Evolutionary conservation across 2,797 vertebrate genomes (phyloP).

Genomic region (Xiphorhynchus erythropygius): DNA sequence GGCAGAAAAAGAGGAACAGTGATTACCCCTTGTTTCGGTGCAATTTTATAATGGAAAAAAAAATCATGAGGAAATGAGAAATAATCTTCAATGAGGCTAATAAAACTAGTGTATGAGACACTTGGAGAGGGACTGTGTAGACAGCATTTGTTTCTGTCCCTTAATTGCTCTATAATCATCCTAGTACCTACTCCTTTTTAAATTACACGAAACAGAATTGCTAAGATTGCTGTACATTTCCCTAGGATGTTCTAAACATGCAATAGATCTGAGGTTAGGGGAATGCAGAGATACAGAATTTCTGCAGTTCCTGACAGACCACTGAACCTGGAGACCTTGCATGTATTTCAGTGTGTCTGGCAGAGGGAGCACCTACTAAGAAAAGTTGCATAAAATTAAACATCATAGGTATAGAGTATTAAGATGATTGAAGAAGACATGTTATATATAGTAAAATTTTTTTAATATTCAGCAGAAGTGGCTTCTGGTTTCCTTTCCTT

Average conservation of each 20-base stretch:
- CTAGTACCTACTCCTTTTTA: background rate
- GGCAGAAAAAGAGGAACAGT: background rate
- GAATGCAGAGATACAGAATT: background rate
- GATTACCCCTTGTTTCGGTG: background rate
- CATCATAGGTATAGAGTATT: background rate
- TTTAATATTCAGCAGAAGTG: background rate
- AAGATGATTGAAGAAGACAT: background rate
- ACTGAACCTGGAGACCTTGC: background rate
- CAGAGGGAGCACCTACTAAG: background rate
- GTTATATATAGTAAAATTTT: background rate
- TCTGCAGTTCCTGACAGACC: background rate
- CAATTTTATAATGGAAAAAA: background rate
- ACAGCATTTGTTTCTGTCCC: background rate
- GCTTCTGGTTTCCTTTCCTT: constrained; percentile 25
- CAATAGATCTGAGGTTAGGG: background rate
- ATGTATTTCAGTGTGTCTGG: background rate
- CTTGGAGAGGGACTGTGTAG: background rate
- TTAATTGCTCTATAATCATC: background rate
- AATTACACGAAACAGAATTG: background rate
- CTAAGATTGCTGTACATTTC: background rate
- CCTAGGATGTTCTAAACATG: background rate
- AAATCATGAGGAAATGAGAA: background rate
- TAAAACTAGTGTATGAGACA: background rate
- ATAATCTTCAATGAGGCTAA: background rate
- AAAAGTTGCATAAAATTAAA: constrained; percentile 29